Evolutionary conservation across 2,888 invertebrate species (phyloP), one percentile per base, ranked within the genome.

Genomic region (Synanthedon tipuliformis): DNA sequence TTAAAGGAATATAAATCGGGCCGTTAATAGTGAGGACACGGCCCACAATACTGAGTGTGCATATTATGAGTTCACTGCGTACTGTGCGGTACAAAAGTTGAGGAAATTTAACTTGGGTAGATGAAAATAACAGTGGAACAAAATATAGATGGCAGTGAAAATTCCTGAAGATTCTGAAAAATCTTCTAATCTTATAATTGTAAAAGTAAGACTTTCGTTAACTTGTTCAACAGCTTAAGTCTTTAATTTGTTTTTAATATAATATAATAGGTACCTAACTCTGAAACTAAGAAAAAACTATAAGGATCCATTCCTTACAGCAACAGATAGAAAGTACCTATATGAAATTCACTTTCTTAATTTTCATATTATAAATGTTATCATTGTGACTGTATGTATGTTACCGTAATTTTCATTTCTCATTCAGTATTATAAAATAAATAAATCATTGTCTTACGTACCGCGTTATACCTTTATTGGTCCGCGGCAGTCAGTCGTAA

Each of bases 21-120:
- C 69, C 70, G 72, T 73, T 78, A 81, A 80, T 79, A 80, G 79
- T 73, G 79, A 68, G 73, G 80, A 83, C 80, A 76, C 66, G 73
- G 69, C 69, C 67, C 73, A 80, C 80, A 83, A 83, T 82, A 74
- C 75, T 64, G 66, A 53, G 57, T 64, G 69, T 63, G 68, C 66
- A 65, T 67, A 64, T 67, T 72, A 69, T 68, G 64, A 68, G 59
- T 56, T 49, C 13, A 49, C 49, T 49, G 12, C 49, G 18, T 13
- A 16, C 11, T 49, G 18, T 16, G 12, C 16, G 49, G 16, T 49
- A 10, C 49, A 49, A 49, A 16, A 15, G 12, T 49, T 49, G 4
- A 16, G 3, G 49, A 16, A 49, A 11, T 13, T 45, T 45, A 45
- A 11, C 13, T 5, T 23, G 48, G 10, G 13, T 15, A 16, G 41